Evolutionary conservation across 2,888 invertebrate genomes (phyloP).

Genomic region (Caenorhabditis uteleia): DNA sequence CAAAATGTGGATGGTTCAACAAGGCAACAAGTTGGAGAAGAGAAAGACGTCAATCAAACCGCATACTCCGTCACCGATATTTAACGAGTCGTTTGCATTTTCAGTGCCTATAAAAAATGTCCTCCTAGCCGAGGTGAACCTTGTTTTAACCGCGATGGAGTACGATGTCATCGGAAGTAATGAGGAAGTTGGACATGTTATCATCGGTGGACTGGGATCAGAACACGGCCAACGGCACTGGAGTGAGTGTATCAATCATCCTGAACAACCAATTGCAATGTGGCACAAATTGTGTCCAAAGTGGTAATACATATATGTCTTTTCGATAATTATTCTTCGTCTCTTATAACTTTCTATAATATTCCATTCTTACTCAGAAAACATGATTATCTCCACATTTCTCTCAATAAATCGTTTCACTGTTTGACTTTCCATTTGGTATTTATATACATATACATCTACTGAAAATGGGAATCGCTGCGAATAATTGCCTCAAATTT

Average conservation of each 20-base stretch:
- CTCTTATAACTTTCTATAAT: too few relatives aligned
- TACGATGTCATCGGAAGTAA: conserved; percentile 66
- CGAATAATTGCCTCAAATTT: too few relatives aligned
- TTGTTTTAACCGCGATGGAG: conserved; percentile 68
- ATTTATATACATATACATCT: too few relatives aligned
- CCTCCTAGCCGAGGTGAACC: conserved; percentile 60
- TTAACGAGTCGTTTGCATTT: conserved; percentile 69
- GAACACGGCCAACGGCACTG: conserved; percentile 65
- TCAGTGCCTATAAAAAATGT: conserved; percentile 59
- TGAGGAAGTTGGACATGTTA: conserved; percentile 67
- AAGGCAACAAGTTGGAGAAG: conserved; percentile 68
- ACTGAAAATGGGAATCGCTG: too few relatives aligned
- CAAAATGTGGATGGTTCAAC: conserved; percentile 69
- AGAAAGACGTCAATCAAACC: conserved; percentile 68
- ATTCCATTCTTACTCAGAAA: too few relatives aligned
- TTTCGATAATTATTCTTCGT: too few relatives aligned
- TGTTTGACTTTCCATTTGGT: neutral
- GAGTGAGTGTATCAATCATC: conserved; percentile 63
- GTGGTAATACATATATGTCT: too few relatives aligned
- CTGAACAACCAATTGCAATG: conserved; percentile 62
- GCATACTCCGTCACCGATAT: conserved; percentile 60
- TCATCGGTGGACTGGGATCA: conserved; percentile 63
- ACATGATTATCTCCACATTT: too few relatives aligned
- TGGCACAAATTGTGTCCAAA: conserved; percentile 67
- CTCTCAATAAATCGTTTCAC: too few relatives aligned